Evolutionary conservation across 2,888 invertebrate genomes (phyloP).

Genomic region (Bellardia pandia): DNA sequence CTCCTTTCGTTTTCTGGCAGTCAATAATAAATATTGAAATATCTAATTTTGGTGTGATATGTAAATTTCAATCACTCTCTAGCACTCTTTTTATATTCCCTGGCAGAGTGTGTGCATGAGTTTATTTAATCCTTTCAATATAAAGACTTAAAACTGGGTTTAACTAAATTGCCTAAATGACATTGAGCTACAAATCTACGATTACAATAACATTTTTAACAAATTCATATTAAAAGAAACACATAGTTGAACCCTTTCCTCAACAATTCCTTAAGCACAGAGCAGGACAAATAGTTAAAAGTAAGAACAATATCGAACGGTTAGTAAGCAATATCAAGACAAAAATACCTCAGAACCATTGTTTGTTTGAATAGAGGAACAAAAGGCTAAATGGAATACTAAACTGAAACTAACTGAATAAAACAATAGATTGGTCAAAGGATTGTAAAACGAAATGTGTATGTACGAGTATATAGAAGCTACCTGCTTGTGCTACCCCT

Average conservation of each 20-base stretch:
- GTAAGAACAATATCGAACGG: constrained; percentile 53
- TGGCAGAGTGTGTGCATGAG: neutral
- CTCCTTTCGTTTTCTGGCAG: constrained; percentile 39
- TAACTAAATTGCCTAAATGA: constrained; percentile 72
- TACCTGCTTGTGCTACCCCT: constrained; percentile 25
- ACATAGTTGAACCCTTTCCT: constrained; percentile 54
- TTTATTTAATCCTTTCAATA: constrained; percentile 61
- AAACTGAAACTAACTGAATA: constrained; percentile 50
- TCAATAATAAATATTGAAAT: constrained; percentile 48
- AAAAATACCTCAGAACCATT: constrained; percentile 70
- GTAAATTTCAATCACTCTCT: constrained; percentile 44
- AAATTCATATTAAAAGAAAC: constrained; percentile 18
- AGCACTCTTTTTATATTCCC: neutral
- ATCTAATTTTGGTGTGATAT: constrained; percentile 49
- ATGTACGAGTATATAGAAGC: neutral
- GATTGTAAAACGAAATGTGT: constrained; percentile 63
- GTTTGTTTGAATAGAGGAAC: constrained; percentile 59
- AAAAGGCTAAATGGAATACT: constrained; percentile 57
- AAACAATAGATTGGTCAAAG: constrained; percentile 39
- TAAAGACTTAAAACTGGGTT: constrained; percentile 56
- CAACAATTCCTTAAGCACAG: neutral
- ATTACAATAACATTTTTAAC: neutral
- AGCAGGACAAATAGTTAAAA: neutral
- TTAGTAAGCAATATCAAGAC: constrained; percentile 61
- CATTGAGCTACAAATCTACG: constrained; percentile 65